These are phyloP conservation scores for Plectus sambesii DNA, from an alignment of 1,140 invertebrate species.

Conservation along the genomic window DNA sequence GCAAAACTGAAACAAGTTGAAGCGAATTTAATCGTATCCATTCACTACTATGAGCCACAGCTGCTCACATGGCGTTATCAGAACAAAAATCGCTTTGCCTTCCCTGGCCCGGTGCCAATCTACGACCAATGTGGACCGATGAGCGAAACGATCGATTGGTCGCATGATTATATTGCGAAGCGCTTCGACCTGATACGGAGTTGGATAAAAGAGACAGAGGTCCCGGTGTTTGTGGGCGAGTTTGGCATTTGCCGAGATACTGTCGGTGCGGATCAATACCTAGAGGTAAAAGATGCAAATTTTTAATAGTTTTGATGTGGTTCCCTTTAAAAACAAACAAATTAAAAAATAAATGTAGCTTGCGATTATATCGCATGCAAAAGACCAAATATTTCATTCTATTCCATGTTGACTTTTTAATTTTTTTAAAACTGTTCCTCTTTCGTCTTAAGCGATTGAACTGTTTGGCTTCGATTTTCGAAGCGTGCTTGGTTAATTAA, in stretches of 20 bases:
- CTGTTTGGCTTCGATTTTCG: no score
- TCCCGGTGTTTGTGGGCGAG: background rate
- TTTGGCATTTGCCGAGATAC: background rate
- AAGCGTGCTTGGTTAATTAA: no score
- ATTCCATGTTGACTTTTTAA: no score
- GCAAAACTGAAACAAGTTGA: background rate
- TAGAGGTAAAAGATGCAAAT: no score
- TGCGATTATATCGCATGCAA: no score
- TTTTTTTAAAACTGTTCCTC: no score
- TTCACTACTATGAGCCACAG: background rate
- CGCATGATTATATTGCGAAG: background rate
- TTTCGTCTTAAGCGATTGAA: no score
- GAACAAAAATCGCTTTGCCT: background rate
- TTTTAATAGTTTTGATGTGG: no score
- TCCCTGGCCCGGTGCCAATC: background rate
- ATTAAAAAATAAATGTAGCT: no score
- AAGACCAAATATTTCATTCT: no score
- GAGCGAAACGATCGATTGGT: background rate
- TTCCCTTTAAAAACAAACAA: no score
- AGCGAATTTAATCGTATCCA: background rate
- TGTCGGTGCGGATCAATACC: background rate
- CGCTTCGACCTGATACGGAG: background rate
- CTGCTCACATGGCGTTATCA: background rate
- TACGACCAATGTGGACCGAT: background rate
- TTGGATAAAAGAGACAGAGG: background rate